A percentile compares a stretch with the other conserved stretches of the same genome.
Conservation (phyloP, 2,113 vertebrate species). For the Eubucco bourcierii region DNA sequence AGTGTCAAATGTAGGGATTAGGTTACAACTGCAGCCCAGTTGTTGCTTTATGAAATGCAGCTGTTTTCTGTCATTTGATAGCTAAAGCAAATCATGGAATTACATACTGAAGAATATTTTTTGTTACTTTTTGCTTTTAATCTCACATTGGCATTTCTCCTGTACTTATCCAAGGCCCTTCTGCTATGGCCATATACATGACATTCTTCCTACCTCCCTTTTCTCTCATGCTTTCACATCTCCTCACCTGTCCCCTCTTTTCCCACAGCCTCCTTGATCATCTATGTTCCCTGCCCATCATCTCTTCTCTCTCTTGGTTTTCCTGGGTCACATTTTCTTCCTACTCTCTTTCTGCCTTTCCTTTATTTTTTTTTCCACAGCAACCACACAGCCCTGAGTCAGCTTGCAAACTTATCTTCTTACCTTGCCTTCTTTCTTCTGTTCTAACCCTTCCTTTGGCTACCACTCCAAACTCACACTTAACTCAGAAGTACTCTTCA, state of each 20-base stretch:
- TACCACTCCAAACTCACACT: rapidly evolving
- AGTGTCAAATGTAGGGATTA: constrained; percentile 65
- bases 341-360: neutral
- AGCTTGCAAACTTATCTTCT: neutral
- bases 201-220: neutral
- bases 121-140: constrained; percentile 49
- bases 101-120: constrained; percentile 56
- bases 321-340: neutral
- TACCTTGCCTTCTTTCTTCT: neutral
- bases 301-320: neutral
- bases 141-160: constrained; percentile 17
- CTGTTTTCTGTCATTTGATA: constrained; percentile 76
- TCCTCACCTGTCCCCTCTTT: neutral
- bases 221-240: neutral
- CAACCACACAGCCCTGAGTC: neutral
- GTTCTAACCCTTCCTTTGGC: neutral
- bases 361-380: neutral
- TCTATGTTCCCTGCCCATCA: neutral
- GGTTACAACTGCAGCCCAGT: constrained; percentile 63
- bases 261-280: neutral
- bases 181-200: neutral
- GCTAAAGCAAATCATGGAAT: constrained; percentile 64
- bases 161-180: constrained; percentile 24
- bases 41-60: constrained; percentile 74
- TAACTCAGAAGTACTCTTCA: neutral